Evolutionary conservation across 64 coral and sea anemone genomes (phyloP), one percentile per base, ranked within the genome.

Genomic region (Montipora foliosa): DNA sequence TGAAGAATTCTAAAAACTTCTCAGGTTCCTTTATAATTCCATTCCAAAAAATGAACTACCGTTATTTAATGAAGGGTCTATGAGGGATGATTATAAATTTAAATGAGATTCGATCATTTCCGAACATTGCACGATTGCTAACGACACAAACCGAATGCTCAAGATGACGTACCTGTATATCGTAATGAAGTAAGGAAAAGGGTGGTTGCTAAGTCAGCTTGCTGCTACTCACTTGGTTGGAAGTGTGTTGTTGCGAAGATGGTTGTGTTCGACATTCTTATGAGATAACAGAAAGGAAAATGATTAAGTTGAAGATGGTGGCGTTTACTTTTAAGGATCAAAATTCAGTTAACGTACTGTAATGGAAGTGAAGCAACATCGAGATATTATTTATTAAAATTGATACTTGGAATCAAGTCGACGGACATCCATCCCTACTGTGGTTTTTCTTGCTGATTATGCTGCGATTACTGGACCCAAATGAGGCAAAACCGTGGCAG

Each of bases 391-490:
- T 95, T 90, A 95, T 95, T 95, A 78, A 95, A 90, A 90, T 52
- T 7, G 66, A 37, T 58, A 57, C 53, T 11, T 57, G 79, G 76
- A 37, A 45, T 52, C 24, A 17, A 57, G 66, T 79, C 80, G 77
- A 69, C 64, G 47, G 85, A 82, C 16, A 57, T 3, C 37, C 37
- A 37, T 37, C 37, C 37, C 37, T 37, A 37, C 37, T 37, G 37
- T 50, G 61, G 1, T 90, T 81, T 67, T 12, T 19, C 13, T 49
- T 78, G 67, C 67, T 67, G 75, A 83, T 94, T 89, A 98, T 98
- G 96, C 80, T 98, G 89, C 89, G 95, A 90, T 87, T 95, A 92
- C 89, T 93, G 49, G 98, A 99, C 66, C 91, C 90, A 64, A 89
- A 96, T 67, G 92, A 95, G 67, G 70, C 89, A 58, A 96, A 90